Conservation (phyloP, 2,888 invertebrate species). For the Drosophila nr. perissopoda region DNA sequence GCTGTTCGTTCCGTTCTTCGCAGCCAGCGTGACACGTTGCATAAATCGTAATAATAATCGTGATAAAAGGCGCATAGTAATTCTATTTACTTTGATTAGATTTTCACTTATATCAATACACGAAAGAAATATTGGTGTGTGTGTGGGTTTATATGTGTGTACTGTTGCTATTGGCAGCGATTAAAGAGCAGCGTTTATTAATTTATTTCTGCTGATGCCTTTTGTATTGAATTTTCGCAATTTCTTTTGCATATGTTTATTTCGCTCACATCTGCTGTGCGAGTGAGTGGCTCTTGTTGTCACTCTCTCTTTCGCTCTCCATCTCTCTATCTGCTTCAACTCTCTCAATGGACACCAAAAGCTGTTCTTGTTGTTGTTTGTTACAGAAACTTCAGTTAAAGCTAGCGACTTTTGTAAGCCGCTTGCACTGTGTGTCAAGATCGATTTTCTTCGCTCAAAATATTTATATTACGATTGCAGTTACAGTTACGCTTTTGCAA, state of each 20-base stretch:
- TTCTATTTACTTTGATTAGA: slow-evolving; percentile 52
- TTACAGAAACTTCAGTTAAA: slow-evolving; percentile 22
- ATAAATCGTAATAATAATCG: slow-evolving; percentile 72
- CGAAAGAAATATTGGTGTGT: neutral
- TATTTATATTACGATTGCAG: neutral
- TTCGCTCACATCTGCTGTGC: slow-evolving; percentile 34
- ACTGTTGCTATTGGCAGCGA: slow-evolving; percentile 38
- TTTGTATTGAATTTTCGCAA: slow-evolving; percentile 57
- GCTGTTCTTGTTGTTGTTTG: slow-evolving; percentile 41
- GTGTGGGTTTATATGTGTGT: slow-evolving; percentile 29
- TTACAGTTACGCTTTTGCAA: neutral
- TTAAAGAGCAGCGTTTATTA: slow-evolving; percentile 20
- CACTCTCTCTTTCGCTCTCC: slow-evolving; percentile 20
- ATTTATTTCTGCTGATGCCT: slow-evolving; percentile 17
- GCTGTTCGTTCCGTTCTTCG: slow-evolving; percentile 50
- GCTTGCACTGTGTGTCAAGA: slow-evolving; percentile 55
- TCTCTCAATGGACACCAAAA: slow-evolving; percentile 22
- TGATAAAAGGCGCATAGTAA: slow-evolving; percentile 57
- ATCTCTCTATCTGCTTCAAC: slow-evolving; percentile 8
- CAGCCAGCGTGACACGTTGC: slow-evolving; percentile 80
- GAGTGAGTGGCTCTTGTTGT: slow-evolving; percentile 34
- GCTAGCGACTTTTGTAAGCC: slow-evolving; percentile 32
- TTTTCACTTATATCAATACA: slow-evolving; percentile 36
- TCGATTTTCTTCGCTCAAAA: slow-evolving; percentile 16
- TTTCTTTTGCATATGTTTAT: slow-evolving; percentile 63